phyloP scores from a whole-genome alignment of 2,888 invertebrate genomes.

The Dendrolimus pini region DNA sequence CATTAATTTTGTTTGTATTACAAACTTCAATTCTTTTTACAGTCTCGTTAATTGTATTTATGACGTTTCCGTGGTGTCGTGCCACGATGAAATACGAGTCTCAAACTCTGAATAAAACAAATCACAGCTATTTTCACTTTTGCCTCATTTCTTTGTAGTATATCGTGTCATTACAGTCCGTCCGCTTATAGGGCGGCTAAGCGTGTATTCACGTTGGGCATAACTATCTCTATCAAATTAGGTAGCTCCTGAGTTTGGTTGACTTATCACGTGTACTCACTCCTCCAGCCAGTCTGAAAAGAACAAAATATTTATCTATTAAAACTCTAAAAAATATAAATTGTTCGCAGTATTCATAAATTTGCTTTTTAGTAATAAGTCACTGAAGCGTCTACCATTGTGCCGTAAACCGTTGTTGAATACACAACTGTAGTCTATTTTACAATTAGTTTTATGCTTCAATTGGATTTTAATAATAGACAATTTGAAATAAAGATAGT shows the following conservation, averaged over 20 bases:
- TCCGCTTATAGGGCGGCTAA: constrained; percentile 24
- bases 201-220: constrained; percentile 26
- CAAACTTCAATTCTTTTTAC: constrained; percentile 71
- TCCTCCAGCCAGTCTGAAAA: constrained; percentile 93
- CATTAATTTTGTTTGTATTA: constrained; percentile 44
- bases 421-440: no score
- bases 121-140: constrained; percentile 51
- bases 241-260: constrained; percentile 41
- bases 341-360: no score
- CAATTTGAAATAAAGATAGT: no score
- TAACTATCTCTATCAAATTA: constrained; percentile 33
- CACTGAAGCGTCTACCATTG: no score
- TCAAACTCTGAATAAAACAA: constrained; percentile 21
- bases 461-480: no score
- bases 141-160: constrained; percentile 28
- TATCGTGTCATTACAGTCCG: constrained; percentile 24
- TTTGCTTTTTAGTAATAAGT: no score
- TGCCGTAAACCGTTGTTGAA: no score
- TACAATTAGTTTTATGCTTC: no score
- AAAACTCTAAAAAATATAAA: no score
- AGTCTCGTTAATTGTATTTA: constrained; percentile 54
- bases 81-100: constrained; percentile 17
- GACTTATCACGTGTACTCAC: constrained; percentile 94
- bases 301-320: constrained; percentile 25
- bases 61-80: constrained; percentile 17